Evolutionary conservation across 1,140 invertebrate species (phyloP).

Genomic region (Dryas iulia): DNA sequence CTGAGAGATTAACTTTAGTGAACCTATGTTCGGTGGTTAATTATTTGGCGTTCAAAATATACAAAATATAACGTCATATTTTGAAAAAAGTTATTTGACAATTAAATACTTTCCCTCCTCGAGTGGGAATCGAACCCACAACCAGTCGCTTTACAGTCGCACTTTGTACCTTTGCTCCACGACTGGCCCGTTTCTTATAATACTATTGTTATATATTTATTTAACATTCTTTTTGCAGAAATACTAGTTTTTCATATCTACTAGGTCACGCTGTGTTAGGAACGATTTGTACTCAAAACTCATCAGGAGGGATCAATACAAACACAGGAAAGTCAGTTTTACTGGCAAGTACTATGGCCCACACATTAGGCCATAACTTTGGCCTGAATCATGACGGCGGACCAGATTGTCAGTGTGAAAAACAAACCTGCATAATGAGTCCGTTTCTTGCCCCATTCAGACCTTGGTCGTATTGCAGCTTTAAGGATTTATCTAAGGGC

Average conservation of each 20-base stretch:
- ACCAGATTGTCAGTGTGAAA: background rate
- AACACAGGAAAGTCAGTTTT: background rate
- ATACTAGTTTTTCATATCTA: background rate
- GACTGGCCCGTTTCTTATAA: too few relatives aligned
- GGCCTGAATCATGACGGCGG: background rate
- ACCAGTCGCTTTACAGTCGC: too few relatives aligned
- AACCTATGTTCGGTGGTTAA: too few relatives aligned
- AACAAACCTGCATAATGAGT: background rate
- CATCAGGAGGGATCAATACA: background rate
- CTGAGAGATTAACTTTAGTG: too few relatives aligned
- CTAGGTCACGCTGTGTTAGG: background rate
- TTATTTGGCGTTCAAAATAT: too few relatives aligned
- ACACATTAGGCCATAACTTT: background rate
- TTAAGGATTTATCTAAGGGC: background rate
- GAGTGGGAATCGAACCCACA: too few relatives aligned
- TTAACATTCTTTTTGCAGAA: background rate
- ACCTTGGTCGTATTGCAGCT: background rate
- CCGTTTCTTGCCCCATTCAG: background rate
- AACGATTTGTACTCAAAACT: background rate
- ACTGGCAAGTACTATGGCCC: background rate
- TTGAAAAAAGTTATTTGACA: too few relatives aligned
- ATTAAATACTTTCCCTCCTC: too few relatives aligned
- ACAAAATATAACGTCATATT: too few relatives aligned
- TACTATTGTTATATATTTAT: background rate
- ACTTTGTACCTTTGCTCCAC: too few relatives aligned